Evolutionary conservation across 2,113 vertebrate species (phyloP).

Genomic region (Protobothrops mucrosquamatus): DNA sequence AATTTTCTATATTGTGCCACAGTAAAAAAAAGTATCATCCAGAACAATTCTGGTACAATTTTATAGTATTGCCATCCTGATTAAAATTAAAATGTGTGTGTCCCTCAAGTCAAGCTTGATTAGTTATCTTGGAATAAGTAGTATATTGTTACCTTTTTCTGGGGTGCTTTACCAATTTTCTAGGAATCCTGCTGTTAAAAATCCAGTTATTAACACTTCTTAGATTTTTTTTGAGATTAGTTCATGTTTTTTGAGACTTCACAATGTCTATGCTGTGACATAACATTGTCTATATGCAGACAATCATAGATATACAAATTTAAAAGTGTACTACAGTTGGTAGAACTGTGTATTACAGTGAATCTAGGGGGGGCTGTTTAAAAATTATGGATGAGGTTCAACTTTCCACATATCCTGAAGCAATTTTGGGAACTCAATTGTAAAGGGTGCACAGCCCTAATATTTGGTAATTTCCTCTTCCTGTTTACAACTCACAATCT

Average conservation of each 20-base stretch:
- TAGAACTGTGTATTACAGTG: background rate
- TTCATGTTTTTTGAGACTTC: background rate
- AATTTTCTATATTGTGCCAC: background rate
- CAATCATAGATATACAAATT: background rate
- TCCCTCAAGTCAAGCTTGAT: background rate
- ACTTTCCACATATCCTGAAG: background rate
- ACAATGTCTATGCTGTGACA: background rate
- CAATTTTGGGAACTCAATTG: background rate
- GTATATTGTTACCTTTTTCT: background rate
- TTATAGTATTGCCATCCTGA: background rate
- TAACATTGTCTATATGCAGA: background rate
- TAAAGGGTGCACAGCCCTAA: background rate
- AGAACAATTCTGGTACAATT: background rate
- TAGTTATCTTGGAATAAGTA: background rate
- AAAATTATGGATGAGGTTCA: background rate
- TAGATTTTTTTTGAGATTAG: background rate
- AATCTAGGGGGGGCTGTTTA: background rate
- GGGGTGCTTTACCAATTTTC: background rate
- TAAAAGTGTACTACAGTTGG: background rate
- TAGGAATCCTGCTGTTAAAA: background rate
- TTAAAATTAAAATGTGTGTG: background rate
- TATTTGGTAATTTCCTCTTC: background rate
- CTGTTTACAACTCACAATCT: background rate
- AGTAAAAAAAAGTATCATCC: background rate
- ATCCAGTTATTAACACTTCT: background rate